phyloP scores from a whole-genome alignment of 2,797 vertebrate genomes.

The Microtus obscurus region DNA sequence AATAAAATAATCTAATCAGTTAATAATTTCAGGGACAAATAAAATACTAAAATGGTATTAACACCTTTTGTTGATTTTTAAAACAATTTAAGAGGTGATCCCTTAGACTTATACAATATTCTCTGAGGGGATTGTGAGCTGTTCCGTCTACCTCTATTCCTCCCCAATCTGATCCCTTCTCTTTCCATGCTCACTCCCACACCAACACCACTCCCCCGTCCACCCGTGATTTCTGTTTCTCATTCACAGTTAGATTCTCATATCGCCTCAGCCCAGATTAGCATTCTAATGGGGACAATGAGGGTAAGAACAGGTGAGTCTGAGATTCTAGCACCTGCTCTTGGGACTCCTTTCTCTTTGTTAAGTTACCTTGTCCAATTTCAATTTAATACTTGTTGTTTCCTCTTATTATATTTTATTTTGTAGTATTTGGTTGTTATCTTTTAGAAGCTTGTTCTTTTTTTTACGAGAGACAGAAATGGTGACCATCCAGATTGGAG shows the following conservation, averaged over 20 bases:
- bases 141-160: neutral
- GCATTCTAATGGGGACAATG: neutral
- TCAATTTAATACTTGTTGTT: neutral
- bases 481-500: too few relatives aligned
- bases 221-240: neutral
- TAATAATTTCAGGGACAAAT: neutral
- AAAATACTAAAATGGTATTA: neutral
- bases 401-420: too few relatives aligned
- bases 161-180: neutral
- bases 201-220: neutral
- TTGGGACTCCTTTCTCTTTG: neutral
- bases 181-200: neutral
- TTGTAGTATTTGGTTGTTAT: neutral
- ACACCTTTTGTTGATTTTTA: neutral
- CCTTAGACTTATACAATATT: neutral
- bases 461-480: neutral
- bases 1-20: neutral
- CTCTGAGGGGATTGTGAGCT: neutral
- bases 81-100: neutral
- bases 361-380: neutral
- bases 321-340: neutral
- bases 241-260: neutral
- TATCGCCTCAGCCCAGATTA: neutral
- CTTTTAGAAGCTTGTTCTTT: neutral
- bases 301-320: neutral